Evolutionary conservation across 2,113 vertebrate species (phyloP), one percentile per base, ranked within the genome.

Genomic region (Piliocolobus tephrosceles): DNA sequence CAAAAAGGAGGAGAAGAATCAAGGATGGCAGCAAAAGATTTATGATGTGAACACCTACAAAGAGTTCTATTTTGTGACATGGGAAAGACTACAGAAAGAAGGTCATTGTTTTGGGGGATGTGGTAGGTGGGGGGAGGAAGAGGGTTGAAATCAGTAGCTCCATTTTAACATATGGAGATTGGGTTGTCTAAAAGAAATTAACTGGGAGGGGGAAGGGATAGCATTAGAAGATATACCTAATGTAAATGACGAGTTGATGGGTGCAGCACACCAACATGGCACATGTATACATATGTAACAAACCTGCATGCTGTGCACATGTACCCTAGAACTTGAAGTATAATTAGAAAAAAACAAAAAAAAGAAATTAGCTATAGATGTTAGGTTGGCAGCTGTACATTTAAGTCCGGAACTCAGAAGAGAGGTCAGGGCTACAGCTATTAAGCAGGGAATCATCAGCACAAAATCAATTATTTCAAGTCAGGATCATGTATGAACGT

Each of bases 41-140:
- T 72, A 38, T n/a, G 50, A 13, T n/a, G 9, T 10, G 38, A 72
- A 72, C 18, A 27, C 14, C n/a, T 18, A 45, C 38, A 70, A 0
- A 6, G 84, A 81, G 66, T 38, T 32, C n/a, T 23, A 9, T 12
- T 75, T 73, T 32, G 7, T n/a, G 64, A 72, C 55, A 22, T 0
- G 4, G 47, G 55, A 13, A 35, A 18, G 0, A 43, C 61, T 66
- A 23, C 25, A 61, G 61, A 18, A 75, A 72, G 30, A 81, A 16
- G n/a, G 40, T 20, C 20, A 23, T 5, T 16, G 10, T 14, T 68
- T 17, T 8, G 1, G 2, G 6, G 8, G 9, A 45, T 5, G 45
- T 2, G 1, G 25, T 6, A 75, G 5, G 1, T 32, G 27, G 57
- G 27, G 43, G 22, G 38, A 45, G 8, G 6, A 3, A 23, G 14